Conservation (phyloP, 2,888 invertebrate genomes). For the Andrena minutula region DNA sequence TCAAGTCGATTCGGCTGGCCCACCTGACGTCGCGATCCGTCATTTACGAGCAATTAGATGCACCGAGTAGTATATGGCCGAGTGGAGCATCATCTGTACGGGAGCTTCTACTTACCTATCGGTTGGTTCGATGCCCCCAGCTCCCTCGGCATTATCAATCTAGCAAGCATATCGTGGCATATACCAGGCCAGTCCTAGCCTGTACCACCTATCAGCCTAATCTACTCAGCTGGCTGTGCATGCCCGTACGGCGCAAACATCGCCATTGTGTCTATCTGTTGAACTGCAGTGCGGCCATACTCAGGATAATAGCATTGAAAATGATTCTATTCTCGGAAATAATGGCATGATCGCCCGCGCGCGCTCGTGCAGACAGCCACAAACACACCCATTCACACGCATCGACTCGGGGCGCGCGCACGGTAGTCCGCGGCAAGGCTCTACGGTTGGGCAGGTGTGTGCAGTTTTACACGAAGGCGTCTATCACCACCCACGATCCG, state of each 20-base stretch:
- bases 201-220: conserved; percentile 75
- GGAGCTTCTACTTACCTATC: conserved; percentile 73
- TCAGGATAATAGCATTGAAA: conserved; percentile 77
- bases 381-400: neutral
- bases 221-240: conserved; percentile 74
- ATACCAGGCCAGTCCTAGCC: conserved; percentile 70
- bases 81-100: conserved; percentile 61
- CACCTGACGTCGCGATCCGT: conserved; percentile 68
- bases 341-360: conserved; percentile 58
- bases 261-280: conserved; percentile 78
- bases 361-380: neutral
- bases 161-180: conserved; percentile 77
- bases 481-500: conserved; percentile 20
- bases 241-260: conserved; percentile 73
- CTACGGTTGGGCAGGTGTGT: neutral
- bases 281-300: conserved; percentile 74
- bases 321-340: conserved; percentile 77
- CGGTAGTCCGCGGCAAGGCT: neutral
- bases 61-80: conserved; percentile 27
- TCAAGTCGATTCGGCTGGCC: conserved; percentile 36
- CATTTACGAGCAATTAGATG: conserved; percentile 76
- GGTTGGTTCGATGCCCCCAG: conserved; percentile 63
- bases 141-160: conserved; percentile 77
- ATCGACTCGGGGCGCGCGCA: neutral
- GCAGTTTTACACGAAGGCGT: conserved; percentile 23